Base-by-base conservation (phyloP, 1,140 invertebrate species). In the Meloidogyne hapla region DNA sequence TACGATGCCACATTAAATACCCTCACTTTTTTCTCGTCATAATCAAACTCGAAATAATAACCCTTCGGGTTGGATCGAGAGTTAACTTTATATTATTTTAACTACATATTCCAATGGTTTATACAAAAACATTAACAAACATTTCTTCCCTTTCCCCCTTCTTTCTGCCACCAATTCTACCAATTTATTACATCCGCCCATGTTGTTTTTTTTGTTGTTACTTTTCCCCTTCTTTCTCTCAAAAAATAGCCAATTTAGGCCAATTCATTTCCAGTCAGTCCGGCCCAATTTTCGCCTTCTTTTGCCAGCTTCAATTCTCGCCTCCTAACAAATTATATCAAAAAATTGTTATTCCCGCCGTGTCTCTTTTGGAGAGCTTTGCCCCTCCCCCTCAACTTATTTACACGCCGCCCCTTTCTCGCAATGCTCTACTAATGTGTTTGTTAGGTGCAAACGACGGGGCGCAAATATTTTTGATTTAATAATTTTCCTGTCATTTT, bases 181-280 rank as follows among this genome's bases (percentile, higher is more conserved):
- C 45, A 25, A 69, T 69, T 70, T 70, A 56, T 70, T 70, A 25
- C 38, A 25, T 61, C 68, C 15, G 25, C 18, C 33, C 15, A 70
- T 70, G 40, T 69, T 33, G 15, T 61, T 61, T 61, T 70, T n/a
- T n/a, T 61, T 18, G 18, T 45, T 45, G 68, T 26, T 61, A 70
- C 68, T 28, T 61, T 23, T 28, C 68, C 13, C 38, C 91, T 28
- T 18, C 38, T 28, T 28, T 61, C 13, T 33, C 26, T 23, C 15
- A 61, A 61, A 70, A 45, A 70, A 56, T 56, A 25, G 33, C 68
- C 68, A 61, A 45, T 61, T 56, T 70, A 56, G 68, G 68, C 68
- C 68, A 70, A 70, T 70, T 70, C 68, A 25, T 69, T 69, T 23
- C 92, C 80, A 5, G 4, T 5, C 33, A 33, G 33, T 33, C 4